Base-by-base conservation (phyloP, 1,140 invertebrate genomes). In the Achatina immaculata region DNA sequence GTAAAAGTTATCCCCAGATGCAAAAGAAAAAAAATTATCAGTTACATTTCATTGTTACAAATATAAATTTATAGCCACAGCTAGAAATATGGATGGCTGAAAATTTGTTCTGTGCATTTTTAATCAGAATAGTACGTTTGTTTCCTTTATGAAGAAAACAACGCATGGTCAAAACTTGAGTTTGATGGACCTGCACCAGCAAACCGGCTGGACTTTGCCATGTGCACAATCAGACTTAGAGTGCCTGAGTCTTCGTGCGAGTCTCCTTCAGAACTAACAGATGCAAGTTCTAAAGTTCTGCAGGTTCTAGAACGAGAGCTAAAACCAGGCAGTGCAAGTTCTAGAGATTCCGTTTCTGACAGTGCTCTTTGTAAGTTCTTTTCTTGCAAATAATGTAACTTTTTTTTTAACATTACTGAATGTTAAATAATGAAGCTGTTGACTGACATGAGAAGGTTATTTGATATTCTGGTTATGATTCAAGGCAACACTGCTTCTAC, bases 121-220 rank as follows among this genome's bases (percentile, higher is more conserved):
- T n/a, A n/a, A n/a, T n/a, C n/a, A n/a, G n/a, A n/a, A n/a, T n/a
- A n/a, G n/a, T n/a, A n/a, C n/a, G n/a, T n/a, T 74, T 11, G 4
- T 38, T 51, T 42, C 45, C 28, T 62, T 58, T 11, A 38, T 42
- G 38, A 72, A 91, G 90, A 78, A 43, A 82, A 80, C 34, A 87
- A 85, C 81, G 83, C 84, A 43, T 91, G 89, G 90, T 87, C 83
- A n/a, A 84, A 87, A 45, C 75, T 91, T 68, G 86, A 89, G 34
- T 77, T 90, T 28, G 82, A 87, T 55, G 89, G 89, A n/a, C 89
- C 90, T 34, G 86, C 90, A 4, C 90, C 90, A 38, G 81, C 89
- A 21, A 83, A 84, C 80, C 83, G 90, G 36, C 81, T 91, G 34
- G 90, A 91, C 82, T 89, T 90, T 82, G 90, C 87, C 28, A 86